Evolutionary conservation across 2,113 vertebrate genomes (phyloP), one percentile per base, ranked within the genome.

Genomic region (Xenopus borealis): DNA sequence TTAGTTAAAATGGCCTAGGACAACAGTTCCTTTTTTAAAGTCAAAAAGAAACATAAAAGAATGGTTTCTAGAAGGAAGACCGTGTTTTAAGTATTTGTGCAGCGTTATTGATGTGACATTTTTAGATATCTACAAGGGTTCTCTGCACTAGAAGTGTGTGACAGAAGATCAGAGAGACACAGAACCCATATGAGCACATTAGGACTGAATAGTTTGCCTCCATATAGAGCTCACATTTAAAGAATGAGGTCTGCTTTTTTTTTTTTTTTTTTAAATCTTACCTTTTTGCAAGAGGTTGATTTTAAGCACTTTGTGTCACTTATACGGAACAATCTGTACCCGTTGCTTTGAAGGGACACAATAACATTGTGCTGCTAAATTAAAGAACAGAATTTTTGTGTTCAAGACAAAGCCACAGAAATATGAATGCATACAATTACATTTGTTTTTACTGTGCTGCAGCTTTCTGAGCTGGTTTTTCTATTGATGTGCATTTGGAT

Each of bases 61-160:
- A 64, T 64, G 18, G 62, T 61, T 69, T 55, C 67, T 76, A 59
- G 69, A 76, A 76, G 66, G 58, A 70, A 61, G 50, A 47, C 59
- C 59, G 69, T 67, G 47, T 66, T 75, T 76, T 70, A 69, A 45
- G 61, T 66, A 63, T 69, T 69, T 76, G 66, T 70, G 74, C 70
- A 62, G 11, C 33, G 66, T 76, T 70, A 76, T 76, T 76, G 74
- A 76, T 76, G 74, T 76, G 74, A 64, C 74, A 76, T 76, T 76
- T 76, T 76, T 70, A 76, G 74, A 76, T 70, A 70, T 70, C 67
- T 76, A 76, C 74, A 58, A 70, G 47, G 74, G 74, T 70, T 76
- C 58, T 70, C 27, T 53, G 66, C 53, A 67, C 59, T 76, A 59
- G 46, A 76, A 76, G 58, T 76, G 55, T 70, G 73, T 23, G 74